These are phyloP conservation scores for Drosophila silvestris DNA, from an alignment of 2,888 invertebrate species.

Conservation along the genomic window DNA sequence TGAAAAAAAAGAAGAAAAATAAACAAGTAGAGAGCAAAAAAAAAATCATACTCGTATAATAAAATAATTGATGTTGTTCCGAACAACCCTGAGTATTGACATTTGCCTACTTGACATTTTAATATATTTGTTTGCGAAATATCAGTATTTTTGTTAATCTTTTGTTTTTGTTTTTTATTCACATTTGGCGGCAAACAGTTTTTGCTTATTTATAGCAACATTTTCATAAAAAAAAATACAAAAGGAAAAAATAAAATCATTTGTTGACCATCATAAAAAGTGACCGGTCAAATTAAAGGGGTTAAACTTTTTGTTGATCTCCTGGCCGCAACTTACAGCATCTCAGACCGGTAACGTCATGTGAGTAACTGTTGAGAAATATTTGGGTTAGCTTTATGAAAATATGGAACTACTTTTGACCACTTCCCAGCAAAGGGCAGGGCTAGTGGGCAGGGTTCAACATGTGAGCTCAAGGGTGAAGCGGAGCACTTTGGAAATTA, in stretches of 20 bases:
- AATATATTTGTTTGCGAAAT: conserved; percentile 73
- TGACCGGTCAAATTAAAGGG: conserved; percentile 58
- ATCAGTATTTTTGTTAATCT: conserved; percentile 23
- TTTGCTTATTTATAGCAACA: conserved; percentile 25
- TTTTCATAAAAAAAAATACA: conserved; percentile 45
- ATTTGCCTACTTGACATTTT: conserved; percentile 78
- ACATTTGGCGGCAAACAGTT: conserved; percentile 25
- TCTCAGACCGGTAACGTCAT: conserved; percentile 14
- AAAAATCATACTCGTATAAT: conserved; percentile 57
- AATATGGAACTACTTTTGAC: conserved; percentile 4
- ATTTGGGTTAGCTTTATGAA: conserved; percentile 1
- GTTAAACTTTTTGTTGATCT: conserved; percentile 73
- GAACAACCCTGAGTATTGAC: conserved; percentile 66
- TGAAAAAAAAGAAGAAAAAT: neutral
- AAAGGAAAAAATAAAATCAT: conserved; percentile 15
- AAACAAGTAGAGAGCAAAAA: conserved; percentile 11
- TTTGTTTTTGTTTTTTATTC: conserved; percentile 32
- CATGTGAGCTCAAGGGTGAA: conserved; percentile 13
- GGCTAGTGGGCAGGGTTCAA: conserved; percentile 12
- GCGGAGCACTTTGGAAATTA: conserved; percentile 1
- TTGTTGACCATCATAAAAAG: conserved; percentile 58
- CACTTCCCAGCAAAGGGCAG: neutral
- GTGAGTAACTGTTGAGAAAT: conserved; percentile 16
- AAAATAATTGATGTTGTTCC: conserved; percentile 67
- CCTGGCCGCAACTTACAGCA: conserved; percentile 36